phyloP scores from a whole-genome alignment of 1,140 invertebrate genomes.

The Saccostrea cuccullata region DNA sequence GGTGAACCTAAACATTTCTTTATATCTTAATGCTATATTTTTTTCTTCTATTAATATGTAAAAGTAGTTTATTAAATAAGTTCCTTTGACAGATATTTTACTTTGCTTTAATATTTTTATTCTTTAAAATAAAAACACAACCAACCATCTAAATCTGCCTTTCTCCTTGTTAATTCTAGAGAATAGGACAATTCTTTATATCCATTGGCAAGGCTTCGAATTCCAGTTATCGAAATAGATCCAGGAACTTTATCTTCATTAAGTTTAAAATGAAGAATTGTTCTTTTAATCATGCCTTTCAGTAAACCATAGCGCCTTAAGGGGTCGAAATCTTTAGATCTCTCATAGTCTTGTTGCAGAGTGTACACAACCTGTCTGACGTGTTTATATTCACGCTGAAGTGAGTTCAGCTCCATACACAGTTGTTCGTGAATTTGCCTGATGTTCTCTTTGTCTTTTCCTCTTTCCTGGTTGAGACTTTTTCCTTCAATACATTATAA shows the following conservation, averaged over 20 bases:
- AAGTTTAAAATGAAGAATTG: constrained; percentile 72
- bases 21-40: not conserved
- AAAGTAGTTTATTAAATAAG: not conserved
- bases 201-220: not conserved
- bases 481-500: not conserved
- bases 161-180: not conserved
- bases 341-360: constrained; percentile 71
- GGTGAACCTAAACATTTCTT: not conserved
- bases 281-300: constrained; percentile 74
- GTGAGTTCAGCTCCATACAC: constrained; percentile 63
- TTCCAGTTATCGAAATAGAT: constrained; percentile 35
- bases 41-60: not conserved
- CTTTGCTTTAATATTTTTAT: not conserved
- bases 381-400: constrained; percentile 69
- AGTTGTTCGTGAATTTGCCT: constrained; percentile 66
- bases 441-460: constrained; percentile 60
- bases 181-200: not conserved
- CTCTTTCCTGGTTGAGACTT: not conserved
- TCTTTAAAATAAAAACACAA: not conserved
- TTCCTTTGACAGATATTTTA: not conserved
- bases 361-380: constrained; percentile 71
- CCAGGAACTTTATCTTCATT: constrained; percentile 64
- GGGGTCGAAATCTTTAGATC: constrained; percentile 73
- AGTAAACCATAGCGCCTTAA: constrained; percentile 70
- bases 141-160: not conserved